A percentile compares a stretch with the other conserved stretches of the same genome.
These are phyloP conservation scores for Cistogaster globosa DNA, from an alignment of 2,888 invertebrate genomes.

Conservation along the genomic window DNA sequence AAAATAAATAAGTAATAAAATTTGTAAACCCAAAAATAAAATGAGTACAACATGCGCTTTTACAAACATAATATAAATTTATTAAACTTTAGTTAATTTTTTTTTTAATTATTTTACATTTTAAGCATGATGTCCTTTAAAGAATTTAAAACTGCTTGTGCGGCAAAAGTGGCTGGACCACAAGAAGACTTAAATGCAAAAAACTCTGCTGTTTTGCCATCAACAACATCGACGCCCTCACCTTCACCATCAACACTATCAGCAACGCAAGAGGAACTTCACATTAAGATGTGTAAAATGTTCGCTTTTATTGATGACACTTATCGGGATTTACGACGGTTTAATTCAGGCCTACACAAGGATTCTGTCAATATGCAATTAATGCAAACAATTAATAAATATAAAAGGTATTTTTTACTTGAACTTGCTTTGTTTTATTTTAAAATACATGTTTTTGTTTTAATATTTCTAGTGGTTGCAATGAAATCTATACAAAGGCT, in stretches of 20 bases:
- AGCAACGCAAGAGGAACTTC: conserved; percentile 1
- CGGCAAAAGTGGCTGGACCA: conserved; percentile 58
- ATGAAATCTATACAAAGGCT: conserved; percentile 36
- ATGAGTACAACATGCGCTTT: too few species aligned
- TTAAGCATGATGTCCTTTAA: conserved; percentile 50
- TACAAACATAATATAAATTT: too few species aligned
- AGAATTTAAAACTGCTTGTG: conserved; percentile 16
- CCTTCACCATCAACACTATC: conserved; percentile 13
- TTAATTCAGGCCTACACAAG: conserved; percentile 23
- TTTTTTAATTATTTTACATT: not conserved
- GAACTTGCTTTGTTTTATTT: not conserved
- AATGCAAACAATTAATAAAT: conserved; percentile 60
- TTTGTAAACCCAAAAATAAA: too few species aligned
- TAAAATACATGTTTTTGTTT: not conserved
- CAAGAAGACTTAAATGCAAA: not conserved
- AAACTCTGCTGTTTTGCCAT: not conserved
- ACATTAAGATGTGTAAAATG: conserved; percentile 35
- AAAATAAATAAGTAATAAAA: too few species aligned
- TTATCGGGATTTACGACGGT: conserved; percentile 52
- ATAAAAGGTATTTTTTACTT: conserved; percentile 49
- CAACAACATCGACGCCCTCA: not conserved
- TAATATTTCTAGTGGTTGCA: conserved; percentile 48
- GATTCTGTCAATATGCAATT: conserved; percentile 20
- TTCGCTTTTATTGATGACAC: conserved; percentile 54
- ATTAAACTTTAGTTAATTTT: not conserved